phyloP scores from a whole-genome alignment of 2,888 invertebrate genomes.

The Caenorhabditis parvicauda region DNA sequence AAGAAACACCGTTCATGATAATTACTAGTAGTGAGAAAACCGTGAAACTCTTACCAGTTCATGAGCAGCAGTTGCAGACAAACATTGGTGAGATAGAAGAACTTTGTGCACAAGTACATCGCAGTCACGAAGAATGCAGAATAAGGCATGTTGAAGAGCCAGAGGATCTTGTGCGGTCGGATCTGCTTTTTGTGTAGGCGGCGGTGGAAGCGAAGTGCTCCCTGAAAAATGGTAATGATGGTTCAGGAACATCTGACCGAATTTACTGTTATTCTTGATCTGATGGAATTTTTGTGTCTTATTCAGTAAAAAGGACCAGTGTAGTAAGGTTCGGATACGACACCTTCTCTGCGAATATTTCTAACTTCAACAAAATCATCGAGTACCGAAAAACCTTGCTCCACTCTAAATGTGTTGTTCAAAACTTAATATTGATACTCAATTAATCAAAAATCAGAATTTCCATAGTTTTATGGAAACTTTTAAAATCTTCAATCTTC shows the following conservation, averaged over 20 bases:
- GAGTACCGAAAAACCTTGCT: too few species aligned
- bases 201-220: constrained; percentile 61
- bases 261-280: neutral
- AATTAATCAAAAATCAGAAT: neutral
- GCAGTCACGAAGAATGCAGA: constrained; percentile 60
- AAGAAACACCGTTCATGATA: too few species aligned
- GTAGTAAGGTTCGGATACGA: too few species aligned
- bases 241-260: neutral
- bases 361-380: too few species aligned
- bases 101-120: constrained; percentile 60
- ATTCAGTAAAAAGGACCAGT: too few species aligned
- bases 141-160: constrained; percentile 61
- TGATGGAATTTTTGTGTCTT: neutral
- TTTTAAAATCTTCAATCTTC: too few species aligned
- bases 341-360: neutral
- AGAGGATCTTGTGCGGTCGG: constrained; percentile 52
- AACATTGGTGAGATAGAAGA: constrained; percentile 60
- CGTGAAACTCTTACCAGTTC: constrained; percentile 48
- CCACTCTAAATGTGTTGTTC: too few species aligned
- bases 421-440: neutral
- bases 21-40: neutral
- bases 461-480: neutral
- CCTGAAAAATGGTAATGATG: constrained; percentile 33
- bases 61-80: constrained; percentile 54
- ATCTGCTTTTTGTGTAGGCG: constrained; percentile 58